Evolutionary conservation across 2,888 invertebrate species (phyloP).

Genomic region (Tanypteryx hageni): DNA sequence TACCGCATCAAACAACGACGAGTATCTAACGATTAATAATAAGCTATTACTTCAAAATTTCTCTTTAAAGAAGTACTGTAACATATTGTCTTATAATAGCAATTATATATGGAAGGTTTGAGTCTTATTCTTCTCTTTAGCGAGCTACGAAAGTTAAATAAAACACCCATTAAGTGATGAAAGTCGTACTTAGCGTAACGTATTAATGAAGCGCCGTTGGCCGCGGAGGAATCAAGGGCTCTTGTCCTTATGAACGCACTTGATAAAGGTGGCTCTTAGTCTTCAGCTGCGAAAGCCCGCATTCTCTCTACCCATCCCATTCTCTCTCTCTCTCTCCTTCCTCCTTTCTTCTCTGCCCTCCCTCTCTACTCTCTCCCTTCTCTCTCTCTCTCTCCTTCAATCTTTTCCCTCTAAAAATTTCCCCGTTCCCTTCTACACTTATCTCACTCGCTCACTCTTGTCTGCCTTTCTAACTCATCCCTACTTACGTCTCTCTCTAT

Average conservation of each 20-base stretch:
- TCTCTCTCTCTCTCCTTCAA: not conserved
- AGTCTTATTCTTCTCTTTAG: not conserved
- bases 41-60: too few species aligned
- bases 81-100: not conserved
- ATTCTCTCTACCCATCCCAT: too few species aligned
- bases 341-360: too few species aligned
- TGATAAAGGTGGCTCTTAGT: not conserved
- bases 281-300: too few species aligned
- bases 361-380: too few species aligned
- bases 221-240: slow-evolving; percentile 9
- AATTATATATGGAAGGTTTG: not conserved
- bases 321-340: too few species aligned
- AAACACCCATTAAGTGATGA: slow-evolving; percentile 29
- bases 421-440: not conserved
- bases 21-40: too few species aligned
- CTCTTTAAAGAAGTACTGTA: too few species aligned
- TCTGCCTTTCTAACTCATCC: too few species aligned
- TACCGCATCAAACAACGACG: too few species aligned
- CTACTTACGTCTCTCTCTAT: too few species aligned
- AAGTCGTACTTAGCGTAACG: slow-evolving; percentile 21
- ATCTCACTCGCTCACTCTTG: too few species aligned
- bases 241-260: slow-evolving; percentile 13
- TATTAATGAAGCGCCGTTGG: slow-evolving; percentile 27
- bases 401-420: not conserved
- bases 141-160: not conserved